These are phyloP conservation scores for Archivesica marissinica DNA, from an alignment of 1,140 invertebrate genomes.

Conservation along the genomic window DNA sequence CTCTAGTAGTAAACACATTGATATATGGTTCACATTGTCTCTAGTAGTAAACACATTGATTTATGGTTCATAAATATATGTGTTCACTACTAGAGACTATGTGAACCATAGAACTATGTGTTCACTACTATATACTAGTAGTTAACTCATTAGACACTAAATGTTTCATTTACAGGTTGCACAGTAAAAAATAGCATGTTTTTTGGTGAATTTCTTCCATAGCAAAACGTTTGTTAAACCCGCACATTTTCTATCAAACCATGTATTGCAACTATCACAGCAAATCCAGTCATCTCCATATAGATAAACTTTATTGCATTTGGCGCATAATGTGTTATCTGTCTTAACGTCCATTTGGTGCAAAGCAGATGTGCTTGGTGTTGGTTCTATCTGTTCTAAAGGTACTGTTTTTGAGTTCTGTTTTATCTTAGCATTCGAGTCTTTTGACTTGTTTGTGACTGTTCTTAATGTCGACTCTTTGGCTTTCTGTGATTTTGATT, in stretches of 20 bases:
- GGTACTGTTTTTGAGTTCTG: neutral
- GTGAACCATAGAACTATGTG: no score
- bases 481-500: neutral
- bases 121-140: no score
- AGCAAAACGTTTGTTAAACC: slow-evolving; percentile 14
- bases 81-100: no score
- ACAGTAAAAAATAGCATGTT: slow-evolving; percentile 7
- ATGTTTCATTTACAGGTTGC: neutral
- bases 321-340: slow-evolving; percentile 19
- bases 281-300: slow-evolving; percentile 39
- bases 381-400: no score
- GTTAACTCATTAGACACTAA: no score
- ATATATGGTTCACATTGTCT: no score
- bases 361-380: no score
- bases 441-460: neutral
- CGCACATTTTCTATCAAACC: slow-evolving; percentile 27
- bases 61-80: no score
- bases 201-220: slow-evolving; percentile 35
- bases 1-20: no score
- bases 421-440: neutral
- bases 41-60: no score
- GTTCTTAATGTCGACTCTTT: slow-evolving; percentile 11
- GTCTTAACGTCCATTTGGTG: slow-evolving; percentile 4
- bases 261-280: slow-evolving; percentile 41
- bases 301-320: slow-evolving; percentile 21